Evolutionary conservation across 2,888 invertebrate genomes (phyloP).

Genomic region (Epirrhoe tristata): DNA sequence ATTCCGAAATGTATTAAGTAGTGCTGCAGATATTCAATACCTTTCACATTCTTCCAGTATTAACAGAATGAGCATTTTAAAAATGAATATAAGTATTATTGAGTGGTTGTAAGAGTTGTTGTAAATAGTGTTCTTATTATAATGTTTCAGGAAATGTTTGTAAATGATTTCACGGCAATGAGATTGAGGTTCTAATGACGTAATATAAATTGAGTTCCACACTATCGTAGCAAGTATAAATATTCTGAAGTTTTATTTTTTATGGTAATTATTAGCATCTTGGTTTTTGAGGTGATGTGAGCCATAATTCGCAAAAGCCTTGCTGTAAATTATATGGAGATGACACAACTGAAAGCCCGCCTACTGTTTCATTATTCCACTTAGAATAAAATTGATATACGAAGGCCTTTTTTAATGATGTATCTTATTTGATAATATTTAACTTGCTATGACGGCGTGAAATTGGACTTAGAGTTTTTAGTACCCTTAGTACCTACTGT

Average conservation of each 20-base stretch:
- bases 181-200: neutral
- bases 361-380: neutral
- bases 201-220: neutral
- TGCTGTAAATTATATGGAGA: neutral
- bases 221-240: neutral
- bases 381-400: no score
- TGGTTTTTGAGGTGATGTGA: neutral
- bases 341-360: neutral
- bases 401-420: no score
- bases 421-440: no score
- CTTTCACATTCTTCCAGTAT: conserved; percentile 35
- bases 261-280: neutral
- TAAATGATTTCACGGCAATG: neutral
- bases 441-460: no score
- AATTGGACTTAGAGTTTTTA: no score
- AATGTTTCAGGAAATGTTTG: neutral
- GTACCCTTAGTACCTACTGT: no score
- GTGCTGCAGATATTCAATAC: conserved; percentile 22
- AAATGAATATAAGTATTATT: conserved; percentile 21
- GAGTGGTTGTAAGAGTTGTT: conserved; percentile 17
- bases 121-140: conserved; percentile 30
- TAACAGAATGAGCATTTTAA: conserved; percentile 31
- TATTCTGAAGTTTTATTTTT: no score
- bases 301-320: neutral
- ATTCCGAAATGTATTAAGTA: conserved; percentile 47